phyloP scores from a whole-genome alignment of 2,888 invertebrate genomes.

The Hyalella azteca region DNA sequence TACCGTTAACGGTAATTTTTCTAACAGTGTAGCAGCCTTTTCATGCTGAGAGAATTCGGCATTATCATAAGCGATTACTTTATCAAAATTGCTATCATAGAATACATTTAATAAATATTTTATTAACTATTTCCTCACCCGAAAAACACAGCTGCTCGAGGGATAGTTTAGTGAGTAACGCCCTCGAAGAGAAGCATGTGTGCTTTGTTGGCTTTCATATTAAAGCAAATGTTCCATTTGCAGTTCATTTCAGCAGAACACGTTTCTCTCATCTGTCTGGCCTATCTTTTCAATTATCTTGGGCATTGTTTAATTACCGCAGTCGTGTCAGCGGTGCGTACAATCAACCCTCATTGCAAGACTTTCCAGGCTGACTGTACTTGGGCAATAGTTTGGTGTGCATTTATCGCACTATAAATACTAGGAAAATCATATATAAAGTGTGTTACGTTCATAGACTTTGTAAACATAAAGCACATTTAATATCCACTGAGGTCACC shows the following conservation, averaged over 20 bases:
- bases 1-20: too few relatives aligned
- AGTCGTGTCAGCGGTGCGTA: constrained; percentile 10
- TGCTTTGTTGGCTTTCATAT: constrained; percentile 18
- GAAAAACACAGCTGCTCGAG: background rate
- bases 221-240: constrained; percentile 33
- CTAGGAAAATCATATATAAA: too few relatives aligned
- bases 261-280: constrained; percentile 30
- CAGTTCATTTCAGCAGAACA: constrained; percentile 25
- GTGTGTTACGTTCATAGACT: too few relatives aligned
- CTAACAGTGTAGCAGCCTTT: too few relatives aligned
- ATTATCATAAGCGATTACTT: too few relatives aligned
- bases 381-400: too few relatives aligned
- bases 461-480: too few relatives aligned
- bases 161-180: background rate
- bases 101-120: background rate
- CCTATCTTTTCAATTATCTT: constrained; percentile 34
- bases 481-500: too few relatives aligned
- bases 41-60: too few relatives aligned
- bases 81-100: background rate
- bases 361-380: too few relatives aligned
- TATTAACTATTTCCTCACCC: background rate
- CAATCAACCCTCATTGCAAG: background rate
- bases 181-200: background rate
- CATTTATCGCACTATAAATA: too few relatives aligned
- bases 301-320: constrained; percentile 26